Conservation (phyloP, 1,140 invertebrate genomes). For the Drosophila guanche region DNA sequence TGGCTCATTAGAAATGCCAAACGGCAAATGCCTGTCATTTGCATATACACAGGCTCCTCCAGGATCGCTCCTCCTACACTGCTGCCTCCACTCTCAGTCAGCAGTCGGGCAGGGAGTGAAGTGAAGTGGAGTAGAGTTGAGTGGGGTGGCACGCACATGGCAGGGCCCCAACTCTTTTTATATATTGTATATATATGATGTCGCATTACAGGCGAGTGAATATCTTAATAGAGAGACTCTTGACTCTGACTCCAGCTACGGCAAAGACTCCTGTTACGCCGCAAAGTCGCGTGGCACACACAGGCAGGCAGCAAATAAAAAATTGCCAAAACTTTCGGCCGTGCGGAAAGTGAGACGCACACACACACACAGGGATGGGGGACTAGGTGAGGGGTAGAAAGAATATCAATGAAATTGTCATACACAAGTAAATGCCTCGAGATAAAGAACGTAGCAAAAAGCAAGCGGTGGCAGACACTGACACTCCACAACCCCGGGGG, state of each 20-base stretch:
- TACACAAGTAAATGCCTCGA: slow-evolving; percentile 64
- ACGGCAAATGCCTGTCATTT: slow-evolving; percentile 77
- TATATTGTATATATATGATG: slow-evolving; percentile 50
- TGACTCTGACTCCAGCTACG: background rate
- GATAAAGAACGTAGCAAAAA: slow-evolving; percentile 50
- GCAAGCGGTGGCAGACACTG: slow-evolving; percentile 1
- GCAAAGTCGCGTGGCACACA: slow-evolving; percentile 54
- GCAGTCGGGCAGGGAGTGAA: background rate
- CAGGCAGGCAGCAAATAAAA: slow-evolving; percentile 56
- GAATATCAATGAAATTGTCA: slow-evolving; percentile 81
- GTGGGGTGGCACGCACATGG: slow-evolving; percentile 17
- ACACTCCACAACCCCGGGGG: slow-evolving; percentile 1
- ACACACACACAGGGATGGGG: background rate
- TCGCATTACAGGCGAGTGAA: slow-evolving; percentile 78
- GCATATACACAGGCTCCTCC: slow-evolving; percentile 54
- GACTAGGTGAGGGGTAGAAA: background rate
- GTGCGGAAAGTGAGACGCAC: slow-evolving; percentile 53
- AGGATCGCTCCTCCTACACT: slow-evolving; percentile 4
- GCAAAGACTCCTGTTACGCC: no score
- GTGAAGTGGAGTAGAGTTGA: no score
- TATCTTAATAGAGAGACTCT: slow-evolving; percentile 71
- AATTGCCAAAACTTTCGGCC: slow-evolving; percentile 72
- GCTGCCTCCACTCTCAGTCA: slow-evolving; percentile 1
- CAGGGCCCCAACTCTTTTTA: slow-evolving; percentile 42
- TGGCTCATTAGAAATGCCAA: slow-evolving; percentile 76